These are phyloP conservation scores for Agrilus cyanescens DNA, from an alignment of 2,888 invertebrate genomes.

Conservation along the genomic window DNA sequence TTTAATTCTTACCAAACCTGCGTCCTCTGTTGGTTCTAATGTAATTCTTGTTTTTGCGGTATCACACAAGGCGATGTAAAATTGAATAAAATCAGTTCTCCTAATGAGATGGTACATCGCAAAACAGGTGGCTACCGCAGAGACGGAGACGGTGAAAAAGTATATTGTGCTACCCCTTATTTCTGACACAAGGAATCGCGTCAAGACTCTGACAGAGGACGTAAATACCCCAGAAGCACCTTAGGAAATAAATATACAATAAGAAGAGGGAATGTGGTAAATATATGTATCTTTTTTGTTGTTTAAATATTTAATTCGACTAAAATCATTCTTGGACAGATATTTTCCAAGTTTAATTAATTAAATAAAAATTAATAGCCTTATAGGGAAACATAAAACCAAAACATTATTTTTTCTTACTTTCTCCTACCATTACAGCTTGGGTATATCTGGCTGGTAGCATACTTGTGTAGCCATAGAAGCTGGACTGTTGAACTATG, in stretches of 20 bases:
- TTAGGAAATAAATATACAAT: conserved; percentile 28
- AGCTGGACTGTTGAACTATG: conserved; percentile 81
- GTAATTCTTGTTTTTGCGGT: conserved; percentile 68
- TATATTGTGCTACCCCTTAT: conserved; percentile 73
- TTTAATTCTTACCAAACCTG: conserved; percentile 50
- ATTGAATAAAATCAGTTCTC: conserved; percentile 70
- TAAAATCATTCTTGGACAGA: no score
- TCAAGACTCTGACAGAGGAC: conserved; percentile 71
- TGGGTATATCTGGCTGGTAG: conserved; percentile 82
- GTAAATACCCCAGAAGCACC: conserved; percentile 82
- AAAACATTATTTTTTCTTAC: conserved; percentile 50
- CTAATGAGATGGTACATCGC: conserved; percentile 66
- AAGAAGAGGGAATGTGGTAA: no score
- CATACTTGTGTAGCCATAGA: conserved; percentile 90
- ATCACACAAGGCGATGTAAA: conserved; percentile 64
- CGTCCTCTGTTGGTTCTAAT: conserved; percentile 76
- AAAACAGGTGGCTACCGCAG: conserved; percentile 65
- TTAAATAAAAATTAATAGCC: no score
- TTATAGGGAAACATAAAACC: no score
- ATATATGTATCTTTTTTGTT: no score
- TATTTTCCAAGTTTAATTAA: no score
- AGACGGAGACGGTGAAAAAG: conserved; percentile 73
- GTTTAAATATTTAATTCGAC: no score
- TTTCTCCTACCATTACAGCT: conserved; percentile 92
- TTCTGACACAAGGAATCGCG: conserved; percentile 66